Conservation (phyloP, 2,113 vertebrate genomes). For the Seriola rivoliana region DNA sequence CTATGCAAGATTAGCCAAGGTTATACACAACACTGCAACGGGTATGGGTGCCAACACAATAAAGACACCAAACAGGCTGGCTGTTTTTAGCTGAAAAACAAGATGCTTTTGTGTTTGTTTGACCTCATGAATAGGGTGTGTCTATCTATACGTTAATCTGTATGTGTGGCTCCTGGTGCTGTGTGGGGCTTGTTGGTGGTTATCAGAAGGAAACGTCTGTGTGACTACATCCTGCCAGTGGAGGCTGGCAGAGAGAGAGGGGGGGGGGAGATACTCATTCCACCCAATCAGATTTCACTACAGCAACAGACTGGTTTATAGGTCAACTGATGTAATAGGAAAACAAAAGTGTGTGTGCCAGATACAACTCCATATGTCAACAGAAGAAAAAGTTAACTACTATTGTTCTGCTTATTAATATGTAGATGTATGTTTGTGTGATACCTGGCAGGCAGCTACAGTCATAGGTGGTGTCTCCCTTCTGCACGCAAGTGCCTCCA, state of each 20-base stretch:
- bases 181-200: slow-evolving; percentile 14
- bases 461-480: slow-evolving; percentile 91
- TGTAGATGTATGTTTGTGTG: slow-evolving; percentile 21
- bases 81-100: slow-evolving; percentile 41
- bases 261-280: slow-evolving; percentile 10
- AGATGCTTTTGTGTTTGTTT: slow-evolving; percentile 27
- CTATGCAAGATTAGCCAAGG: slow-evolving; percentile 15
- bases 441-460: slow-evolving; percentile 96
- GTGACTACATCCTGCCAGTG: slow-evolving; percentile 71
- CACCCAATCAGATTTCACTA: slow-evolving; percentile 51
- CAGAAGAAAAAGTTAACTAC: not conserved
- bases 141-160: slow-evolving; percentile 50
- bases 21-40: slow-evolving; percentile 30
- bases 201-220: slow-evolving; percentile 82
- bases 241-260: slow-evolving; percentile 50
- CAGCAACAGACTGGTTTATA: slow-evolving; percentile 43
- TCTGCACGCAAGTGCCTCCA: slow-evolving; percentile 95
- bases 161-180: slow-evolving; percentile 33
- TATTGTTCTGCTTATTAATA: not conserved
- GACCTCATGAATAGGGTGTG: slow-evolving; percentile 46
- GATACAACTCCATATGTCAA: slow-evolving; percentile 12
- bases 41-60: slow-evolving; percentile 10
- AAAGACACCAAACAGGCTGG: slow-evolving; percentile 13
- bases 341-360: slow-evolving; percentile 26
- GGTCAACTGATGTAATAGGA: slow-evolving; percentile 46